Evolutionary conservation across 2,797 vertebrate genomes (phyloP), one percentile per base, ranked within the genome.

Genomic region (Cirrhinus mrigala): DNA sequence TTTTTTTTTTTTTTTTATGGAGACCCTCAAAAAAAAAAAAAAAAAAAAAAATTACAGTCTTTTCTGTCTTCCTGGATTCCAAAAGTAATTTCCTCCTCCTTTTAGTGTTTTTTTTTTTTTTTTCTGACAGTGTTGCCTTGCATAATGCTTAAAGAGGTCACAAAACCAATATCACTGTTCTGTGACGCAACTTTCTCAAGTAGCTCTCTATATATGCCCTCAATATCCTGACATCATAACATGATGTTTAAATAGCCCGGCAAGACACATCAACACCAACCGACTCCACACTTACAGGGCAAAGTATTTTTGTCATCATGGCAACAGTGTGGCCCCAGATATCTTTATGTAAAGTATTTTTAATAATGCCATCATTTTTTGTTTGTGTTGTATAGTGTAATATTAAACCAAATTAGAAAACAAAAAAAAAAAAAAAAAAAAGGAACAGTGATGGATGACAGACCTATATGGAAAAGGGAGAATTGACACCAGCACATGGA

Each of bases 81-180:
- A 46, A 40, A 80, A 66, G 24, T 33, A 16, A 77, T 69, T 91
- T 85, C 83, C 87, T 88, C 79, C 56, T 71, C 90, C 90, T 81
- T 82, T 68, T 76, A 37, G 6, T 0, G 81, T 81, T 24, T 33
- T 44, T 44, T 5, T 48, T 58, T 54, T 56, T 60, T 54, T 16
- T 27, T 9, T 62, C 29, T 76, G 80, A 56, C 33, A 14, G 5
- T 76, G 50, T 52, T 79, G 54, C 66, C 27, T 60, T 62, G 33
- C 14, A 33, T 11, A 44, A 20, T 27, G 24, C n/a, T 79, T 54
- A 68, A 79, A 58, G 70, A 71, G 80, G 64, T 76, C 82, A 58
- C 27, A 22, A 69, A 76, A 56, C 33, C 33, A 33, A 76, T 22
- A 27, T 69, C 68, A 79, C 40, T 37, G 24, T 46, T 8, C 11